Base-by-base conservation (phyloP, 2,888 invertebrate species). In the Rhingia rostrata region DNA sequence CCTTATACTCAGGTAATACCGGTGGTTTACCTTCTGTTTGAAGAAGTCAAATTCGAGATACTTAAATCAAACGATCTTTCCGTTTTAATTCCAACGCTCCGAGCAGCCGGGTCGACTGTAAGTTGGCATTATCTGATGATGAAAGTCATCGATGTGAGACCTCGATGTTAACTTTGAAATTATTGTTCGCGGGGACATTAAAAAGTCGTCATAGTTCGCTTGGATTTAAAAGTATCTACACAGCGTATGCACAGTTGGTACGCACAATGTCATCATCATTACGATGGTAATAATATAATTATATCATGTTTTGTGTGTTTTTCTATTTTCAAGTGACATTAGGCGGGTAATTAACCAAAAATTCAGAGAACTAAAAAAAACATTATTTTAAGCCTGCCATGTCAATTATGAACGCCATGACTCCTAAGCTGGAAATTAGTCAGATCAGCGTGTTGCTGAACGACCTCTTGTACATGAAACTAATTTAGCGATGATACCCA, bases 71-170 rank as follows among this genome's bases (percentile, higher is more conserved):
- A 73, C 72, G 67, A 83, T 72, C 77, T 83, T 67, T 66, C 54
- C 77, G 67, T 63, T 67, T 67, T 67, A 67, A 73, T 61, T 47
- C 60, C 73, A 67, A 53, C 30, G 37, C 47, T 73, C 39, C 60
- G 41, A 63, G 47, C 66, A 66, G 63, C 22, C 22, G 79, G 69
- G 73, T 69, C 64, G 73, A 47, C 58, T 74, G 73, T 74, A 64
- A 77, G 72, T 72, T 67, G 43, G 14, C 47, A 33, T 74, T 84
- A 80, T 84, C 84, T 70, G 84, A 84, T 84, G 74, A 54, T 70
- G 41, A 5, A 51, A 74, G 74, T 75, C 84, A 80, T 75, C 84
- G 79, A 84, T 80, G 84, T 84, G 84, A 84, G 80, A 84, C 84
- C 64, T 56, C 33, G 79, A 75, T 77, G 75, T 82, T 82, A 75